Conservation (phyloP, 2,113 vertebrate genomes). For the Crotalus viridis region DNA sequence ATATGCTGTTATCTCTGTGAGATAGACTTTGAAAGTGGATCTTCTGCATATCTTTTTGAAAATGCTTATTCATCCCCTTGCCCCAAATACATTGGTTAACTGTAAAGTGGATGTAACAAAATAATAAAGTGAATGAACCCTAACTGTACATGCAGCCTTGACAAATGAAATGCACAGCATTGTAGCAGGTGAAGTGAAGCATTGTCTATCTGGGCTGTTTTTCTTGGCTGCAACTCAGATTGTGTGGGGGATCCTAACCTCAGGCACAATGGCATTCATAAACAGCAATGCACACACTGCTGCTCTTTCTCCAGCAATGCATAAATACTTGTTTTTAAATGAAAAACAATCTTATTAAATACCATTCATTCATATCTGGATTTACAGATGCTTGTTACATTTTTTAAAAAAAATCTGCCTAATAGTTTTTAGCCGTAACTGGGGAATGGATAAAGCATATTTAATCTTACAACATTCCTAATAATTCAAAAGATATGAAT, state of each 20-base stretch:
- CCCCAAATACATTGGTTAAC: slow-evolving; percentile 84
- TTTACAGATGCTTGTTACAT: slow-evolving; percentile 79
- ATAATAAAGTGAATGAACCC: slow-evolving; percentile 93
- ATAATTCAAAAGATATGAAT: slow-evolving; percentile 55
- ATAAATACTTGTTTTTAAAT: slow-evolving; percentile 92
- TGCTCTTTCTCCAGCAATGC: slow-evolving; percentile 84
- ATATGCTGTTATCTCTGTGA: slow-evolving; percentile 59
- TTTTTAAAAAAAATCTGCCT: slow-evolving; percentile 70
- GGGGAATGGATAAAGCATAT: slow-evolving; percentile 63
- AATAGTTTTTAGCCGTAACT: slow-evolving; percentile 67
- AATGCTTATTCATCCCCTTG: slow-evolving; percentile 85
- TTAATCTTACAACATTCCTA: slow-evolving; percentile 63
- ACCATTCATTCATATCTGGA: slow-evolving; percentile 88
- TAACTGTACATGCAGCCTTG: slow-evolving; percentile 93
- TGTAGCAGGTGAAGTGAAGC: slow-evolving; percentile 98
- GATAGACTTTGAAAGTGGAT: slow-evolving; percentile 64
- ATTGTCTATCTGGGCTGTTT: slow-evolving; percentile 99
- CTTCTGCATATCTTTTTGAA: slow-evolving; percentile 76
- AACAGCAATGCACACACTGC: slow-evolving; percentile 84
- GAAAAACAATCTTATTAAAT: slow-evolving; percentile 92
- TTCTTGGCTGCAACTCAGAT: slow-evolving; percentile 99
- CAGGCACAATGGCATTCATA: slow-evolving; percentile 95
- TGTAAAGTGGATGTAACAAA: slow-evolving; percentile 87
- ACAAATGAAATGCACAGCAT: slow-evolving; percentile 93
- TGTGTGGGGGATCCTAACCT: slow-evolving; percentile 98